A percentile compares a stretch with the other conserved stretches of the same genome.
Evolutionary conservation across 2,113 vertebrate species (phyloP).

Genomic region (Leucopsar rothschildi): DNA sequence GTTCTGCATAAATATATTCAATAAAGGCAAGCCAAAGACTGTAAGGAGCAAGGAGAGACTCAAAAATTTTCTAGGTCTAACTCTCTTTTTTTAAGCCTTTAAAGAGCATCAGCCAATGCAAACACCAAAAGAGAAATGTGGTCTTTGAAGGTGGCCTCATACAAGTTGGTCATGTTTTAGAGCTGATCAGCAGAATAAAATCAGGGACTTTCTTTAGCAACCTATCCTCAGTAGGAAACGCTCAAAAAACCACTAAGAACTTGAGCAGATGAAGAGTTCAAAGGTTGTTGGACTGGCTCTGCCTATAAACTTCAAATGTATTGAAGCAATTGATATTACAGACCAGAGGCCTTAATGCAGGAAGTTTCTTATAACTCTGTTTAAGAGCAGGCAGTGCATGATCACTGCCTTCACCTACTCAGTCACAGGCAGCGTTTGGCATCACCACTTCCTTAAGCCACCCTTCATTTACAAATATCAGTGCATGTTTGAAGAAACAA

Average conservation of each 20-base stretch:
- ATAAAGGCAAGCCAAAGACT: not conserved
- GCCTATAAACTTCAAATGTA: not conserved
- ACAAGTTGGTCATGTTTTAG: not conserved
- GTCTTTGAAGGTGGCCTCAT: not conserved
- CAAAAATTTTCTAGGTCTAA: not conserved
- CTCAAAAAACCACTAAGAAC: not conserved
- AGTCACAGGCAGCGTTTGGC: not conserved
- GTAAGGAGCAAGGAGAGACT: not conserved
- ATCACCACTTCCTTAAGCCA: not conserved
- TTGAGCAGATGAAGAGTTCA: not conserved
- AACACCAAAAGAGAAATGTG: not conserved
- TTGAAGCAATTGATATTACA: not conserved
- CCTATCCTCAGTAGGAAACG: not conserved
- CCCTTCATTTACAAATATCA: not conserved
- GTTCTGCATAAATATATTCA: not conserved
- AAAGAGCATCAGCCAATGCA: not conserved
- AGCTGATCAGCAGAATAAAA: not conserved
- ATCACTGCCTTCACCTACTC: not conserved
- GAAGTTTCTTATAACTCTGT: not conserved
- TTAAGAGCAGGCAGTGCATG: not conserved
- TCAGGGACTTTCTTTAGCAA: not conserved
- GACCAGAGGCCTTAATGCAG: not conserved
- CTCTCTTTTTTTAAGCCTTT: not conserved
- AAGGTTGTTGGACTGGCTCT: not conserved
- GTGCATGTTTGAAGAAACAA: not conserved